These are phyloP conservation scores for Semnopithecus entellus DNA, from an alignment of 2,113 vertebrate genomes.

Conservation along the genomic window DNA sequence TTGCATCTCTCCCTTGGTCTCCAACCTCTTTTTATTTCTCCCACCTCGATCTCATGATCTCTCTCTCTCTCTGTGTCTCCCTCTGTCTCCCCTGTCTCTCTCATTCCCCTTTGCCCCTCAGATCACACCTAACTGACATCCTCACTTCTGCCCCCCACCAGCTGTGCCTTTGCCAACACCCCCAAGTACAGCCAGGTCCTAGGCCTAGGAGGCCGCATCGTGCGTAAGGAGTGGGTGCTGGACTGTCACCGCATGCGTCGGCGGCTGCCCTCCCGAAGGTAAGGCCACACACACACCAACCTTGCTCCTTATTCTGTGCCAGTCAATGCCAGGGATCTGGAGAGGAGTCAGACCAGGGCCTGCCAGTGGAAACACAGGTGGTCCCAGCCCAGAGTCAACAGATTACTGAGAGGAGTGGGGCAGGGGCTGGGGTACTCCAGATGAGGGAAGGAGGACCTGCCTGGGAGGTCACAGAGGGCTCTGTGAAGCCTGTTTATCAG, in stretches of 20 bases:
- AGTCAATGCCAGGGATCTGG: not conserved
- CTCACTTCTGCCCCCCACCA: conserved; percentile 65
- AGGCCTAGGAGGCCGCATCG: conserved; percentile 89
- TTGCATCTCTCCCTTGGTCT: not conserved
- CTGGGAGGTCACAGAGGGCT: not conserved
- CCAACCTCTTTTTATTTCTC: not conserved
- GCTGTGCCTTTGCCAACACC: conserved; percentile 95
- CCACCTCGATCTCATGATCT: too few relatives aligned
- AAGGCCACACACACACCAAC: not conserved
- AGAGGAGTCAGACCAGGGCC: not conserved
- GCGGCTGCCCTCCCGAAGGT: conserved; percentile 89
- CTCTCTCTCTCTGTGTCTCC: not conserved
- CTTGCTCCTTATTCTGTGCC: not conserved
- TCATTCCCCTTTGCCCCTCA: not conserved
- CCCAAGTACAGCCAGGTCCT: conserved; percentile 95
- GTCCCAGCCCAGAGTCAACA: not conserved
- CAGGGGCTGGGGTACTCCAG: not conserved
- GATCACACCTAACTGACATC: not conserved
- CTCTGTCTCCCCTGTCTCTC: not conserved
- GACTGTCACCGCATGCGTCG: conserved; percentile 91
- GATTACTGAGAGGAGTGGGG: not conserved
- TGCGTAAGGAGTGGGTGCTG: conserved; percentile 92
- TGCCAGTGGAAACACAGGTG: not conserved
- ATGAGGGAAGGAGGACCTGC: not conserved
- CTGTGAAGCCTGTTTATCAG: not conserved